Base-by-base conservation (phyloP, 1,140 invertebrate species). In the Nasonia longicornis region DNA sequence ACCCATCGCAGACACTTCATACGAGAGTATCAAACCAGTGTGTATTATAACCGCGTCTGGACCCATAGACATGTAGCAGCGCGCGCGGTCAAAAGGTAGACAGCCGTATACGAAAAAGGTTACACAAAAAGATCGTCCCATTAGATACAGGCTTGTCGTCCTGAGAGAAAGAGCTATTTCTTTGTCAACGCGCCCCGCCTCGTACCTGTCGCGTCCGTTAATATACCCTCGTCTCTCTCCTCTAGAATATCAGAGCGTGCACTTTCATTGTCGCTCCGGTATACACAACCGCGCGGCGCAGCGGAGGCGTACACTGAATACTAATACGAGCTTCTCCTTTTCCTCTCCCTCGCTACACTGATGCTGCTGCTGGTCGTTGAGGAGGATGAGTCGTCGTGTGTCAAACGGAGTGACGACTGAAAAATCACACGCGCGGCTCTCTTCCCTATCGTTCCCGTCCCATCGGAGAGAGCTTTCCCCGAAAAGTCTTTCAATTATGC, bases 381-480 rank as follows among this genome's bases (percentile, higher is more conserved):
- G 63, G 63, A 80, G 66, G 71, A 81, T 81, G 79, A 81, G 70
- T 69, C 79, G 79, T 75, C 67, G 7, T 63, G 6, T 81, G 64
- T 81, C 79, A 76, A 63, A 45, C 38, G 2, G 71, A 66, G 35
- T 66, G 79, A 80, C 71, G 79, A 75, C 72, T 76, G 45, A 75
- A 63, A 80, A 80, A 76, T 81, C 73, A 42, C 26, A 12, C 66
- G 22, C 26, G 26, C 26, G 2, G 10, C 26, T 31, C 66, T 67
- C 66, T 67, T 71, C 29, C 35, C 31, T 71, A 71, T 71, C 35
- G 22, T 4, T 6, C 3, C 3, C 16, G 58, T 29, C 29, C 38
- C 16, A 20, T 38, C 14, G 35, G 20, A 26, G 26, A 7, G 22
- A 67, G 64, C 22, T 31, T 67, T 67, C 64, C 14, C 26, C 64